Base-by-base conservation (phyloP, 2,797 vertebrate genomes). In the Gallinago solitaria region DNA sequence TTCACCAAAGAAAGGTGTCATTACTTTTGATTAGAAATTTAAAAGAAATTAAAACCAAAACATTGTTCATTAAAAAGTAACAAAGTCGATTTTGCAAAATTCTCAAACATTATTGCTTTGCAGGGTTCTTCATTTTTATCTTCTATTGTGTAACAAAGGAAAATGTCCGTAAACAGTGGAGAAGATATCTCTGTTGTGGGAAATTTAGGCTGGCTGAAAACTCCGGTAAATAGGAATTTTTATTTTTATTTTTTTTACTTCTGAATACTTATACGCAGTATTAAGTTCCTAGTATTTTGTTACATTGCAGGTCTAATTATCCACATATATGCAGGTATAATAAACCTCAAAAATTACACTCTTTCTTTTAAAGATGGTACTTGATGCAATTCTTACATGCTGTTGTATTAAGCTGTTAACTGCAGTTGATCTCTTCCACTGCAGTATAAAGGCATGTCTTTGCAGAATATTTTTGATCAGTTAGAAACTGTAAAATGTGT, bases 141-240 rank as follows among this genome's bases (percentile, higher is more conserved):
- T 99, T 99, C 96, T 99, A 99, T 95, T 99, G 99, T 67, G 99
- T 98, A 73, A 94, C 98, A 27, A 99, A 99, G 95, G 99, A 99
- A 74, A 99, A 98, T 27, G 99, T 99, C 60, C 98, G 98, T 63
- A 98, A 98, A 68, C 98, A 99, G 74, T 99, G 99, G 99, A 98
- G 98, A 94, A 98, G 97, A 0, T 98, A 99, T 41, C 98, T 99
- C 24, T 99, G 99, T 97, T 99, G 99, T 97, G 99, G 99, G 33
- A 98, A 96, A 59, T 97, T 99, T 69, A 98, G 98, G 71, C 95
- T 99, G 95, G 97, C 98, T 91, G 98, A 99, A 98, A 99, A 99
- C 96, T 99, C 99, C 94, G 99, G 99, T 99, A 96, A 97, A 90
- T 63, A 95, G 32, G 23, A 80, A 23, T 57, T 85, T 17, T 45